Percentiles rank a stretch among this genome's conserved stretches.
Evolutionary conservation across 2,797 vertebrate genomes (phyloP).

Genomic region (Falco naumanni): DNA sequence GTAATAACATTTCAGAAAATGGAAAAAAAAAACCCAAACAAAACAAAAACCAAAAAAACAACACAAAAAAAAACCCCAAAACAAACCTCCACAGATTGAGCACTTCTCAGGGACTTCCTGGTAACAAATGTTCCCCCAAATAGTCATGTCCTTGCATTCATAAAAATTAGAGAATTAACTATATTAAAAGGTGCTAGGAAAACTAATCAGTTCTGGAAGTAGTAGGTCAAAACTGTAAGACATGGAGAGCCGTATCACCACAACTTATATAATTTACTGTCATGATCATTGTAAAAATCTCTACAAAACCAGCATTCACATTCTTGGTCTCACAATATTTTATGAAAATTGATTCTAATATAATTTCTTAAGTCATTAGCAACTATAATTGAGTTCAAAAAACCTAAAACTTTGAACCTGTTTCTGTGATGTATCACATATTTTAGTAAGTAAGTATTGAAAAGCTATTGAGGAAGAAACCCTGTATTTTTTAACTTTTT

Average conservation of each 20-base stretch:
- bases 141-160: neutral
- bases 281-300: neutral
- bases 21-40: neutral
- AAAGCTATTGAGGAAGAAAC: neutral
- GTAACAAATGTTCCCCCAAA: neutral
- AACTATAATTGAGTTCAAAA: neutral
- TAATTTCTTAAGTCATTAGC: neutral
- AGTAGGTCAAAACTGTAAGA: neutral
- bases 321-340: neutral
- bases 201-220: neutral
- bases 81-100: neutral
- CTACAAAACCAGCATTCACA: neutral
- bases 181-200: neutral
- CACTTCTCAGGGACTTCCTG: neutral
- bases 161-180: neutral
- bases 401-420: neutral
- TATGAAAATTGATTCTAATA: neutral
- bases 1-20: neutral
- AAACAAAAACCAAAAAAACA: too few species aligned
- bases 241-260: neutral
- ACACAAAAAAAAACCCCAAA: too few species aligned
- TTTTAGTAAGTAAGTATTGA: neutral
- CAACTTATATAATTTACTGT: neutral
- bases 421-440: neutral
- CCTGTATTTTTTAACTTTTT: accelerated